Evolutionary conservation across 2,888 invertebrate genomes (phyloP).

Genomic region (Hypselothyrea guttata): DNA sequence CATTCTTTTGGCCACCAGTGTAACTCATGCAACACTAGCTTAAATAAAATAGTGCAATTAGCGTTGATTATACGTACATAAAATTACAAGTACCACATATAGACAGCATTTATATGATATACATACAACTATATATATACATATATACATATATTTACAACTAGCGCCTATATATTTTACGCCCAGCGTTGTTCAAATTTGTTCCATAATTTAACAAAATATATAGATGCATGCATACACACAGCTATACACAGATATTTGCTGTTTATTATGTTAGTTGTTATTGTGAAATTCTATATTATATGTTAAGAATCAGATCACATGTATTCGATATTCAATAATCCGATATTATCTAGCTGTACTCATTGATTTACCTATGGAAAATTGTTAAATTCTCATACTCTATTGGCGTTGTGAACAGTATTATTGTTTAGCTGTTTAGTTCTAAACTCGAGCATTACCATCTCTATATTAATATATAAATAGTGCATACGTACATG

Average conservation of each 20-base stretch:
- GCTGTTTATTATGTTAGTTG: constrained; percentile 74
- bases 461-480: constrained; percentile 46
- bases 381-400: constrained; percentile 59
- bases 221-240: constrained; percentile 47
- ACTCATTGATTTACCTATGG: constrained; percentile 39
- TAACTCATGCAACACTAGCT: constrained; percentile 41
- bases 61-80: constrained; percentile 59
- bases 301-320: constrained; percentile 15
- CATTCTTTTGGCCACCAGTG: constrained; percentile 47
- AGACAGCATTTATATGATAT: constrained; percentile 46
- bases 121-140: constrained; percentile 17
- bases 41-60: constrained; percentile 66
- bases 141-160: constrained; percentile 50
- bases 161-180: constrained; percentile 61
- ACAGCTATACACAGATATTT: constrained; percentile 58
- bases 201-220: constrained; percentile 55
- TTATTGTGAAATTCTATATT: constrained; percentile 55
- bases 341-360: constrained; percentile 33
- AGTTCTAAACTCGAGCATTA: constrained; percentile 51
- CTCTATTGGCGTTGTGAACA: constrained; percentile 70
- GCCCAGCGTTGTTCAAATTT: constrained; percentile 73
- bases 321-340: constrained; percentile 26
- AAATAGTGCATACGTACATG: constrained; percentile 29
- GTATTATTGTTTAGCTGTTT: constrained; percentile 71
- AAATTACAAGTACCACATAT: constrained; percentile 50